A percentile compares a stretch with the other conserved stretches of the same genome.
Evolutionary conservation across 2,888 invertebrate genomes (phyloP).

Genomic region (Protophormia terraenovae): DNA sequence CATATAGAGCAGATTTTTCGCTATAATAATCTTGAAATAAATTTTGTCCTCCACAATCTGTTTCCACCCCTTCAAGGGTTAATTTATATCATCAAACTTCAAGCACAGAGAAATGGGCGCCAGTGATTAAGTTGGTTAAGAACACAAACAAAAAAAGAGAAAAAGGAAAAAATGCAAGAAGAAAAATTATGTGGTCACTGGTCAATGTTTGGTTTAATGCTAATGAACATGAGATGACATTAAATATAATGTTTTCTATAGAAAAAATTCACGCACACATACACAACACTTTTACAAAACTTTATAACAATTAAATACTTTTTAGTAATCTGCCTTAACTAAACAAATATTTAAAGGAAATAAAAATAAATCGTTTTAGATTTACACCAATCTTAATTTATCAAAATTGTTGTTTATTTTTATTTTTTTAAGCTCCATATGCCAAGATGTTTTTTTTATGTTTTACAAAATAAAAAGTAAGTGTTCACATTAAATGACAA

Average conservation of each 20-base stretch:
- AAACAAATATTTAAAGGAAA: constrained; percentile 52
- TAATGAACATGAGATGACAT: constrained; percentile 63
- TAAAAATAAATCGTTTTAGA: constrained; percentile 43
- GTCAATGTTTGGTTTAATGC: constrained; percentile 56
- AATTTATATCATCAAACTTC: constrained; percentile 19
- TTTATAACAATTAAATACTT: constrained; percentile 43
- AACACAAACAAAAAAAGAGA: no score
- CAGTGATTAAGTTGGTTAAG: constrained; percentile 63
- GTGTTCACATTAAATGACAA: constrained; percentile 58
- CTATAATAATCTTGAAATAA: no score
- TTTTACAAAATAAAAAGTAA: neutral
- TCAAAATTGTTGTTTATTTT: neutral
- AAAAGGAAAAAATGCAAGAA: neutral
- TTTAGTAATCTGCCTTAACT: neutral
- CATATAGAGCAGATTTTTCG: no score
- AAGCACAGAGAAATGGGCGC: constrained; percentile 64
- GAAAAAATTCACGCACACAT: neutral
- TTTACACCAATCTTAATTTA: constrained; percentile 40
- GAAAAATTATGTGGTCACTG: constrained; percentile 58
- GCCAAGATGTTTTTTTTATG: neutral
- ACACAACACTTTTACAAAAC: neutral
- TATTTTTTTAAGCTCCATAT: neutral
- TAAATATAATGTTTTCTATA: constrained; percentile 46
- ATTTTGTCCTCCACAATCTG: no score
- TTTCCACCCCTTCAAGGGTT: constrained; percentile 5